phyloP scores from a whole-genome alignment of 2,888 invertebrate species.

The Oligia strigilis region DNA sequence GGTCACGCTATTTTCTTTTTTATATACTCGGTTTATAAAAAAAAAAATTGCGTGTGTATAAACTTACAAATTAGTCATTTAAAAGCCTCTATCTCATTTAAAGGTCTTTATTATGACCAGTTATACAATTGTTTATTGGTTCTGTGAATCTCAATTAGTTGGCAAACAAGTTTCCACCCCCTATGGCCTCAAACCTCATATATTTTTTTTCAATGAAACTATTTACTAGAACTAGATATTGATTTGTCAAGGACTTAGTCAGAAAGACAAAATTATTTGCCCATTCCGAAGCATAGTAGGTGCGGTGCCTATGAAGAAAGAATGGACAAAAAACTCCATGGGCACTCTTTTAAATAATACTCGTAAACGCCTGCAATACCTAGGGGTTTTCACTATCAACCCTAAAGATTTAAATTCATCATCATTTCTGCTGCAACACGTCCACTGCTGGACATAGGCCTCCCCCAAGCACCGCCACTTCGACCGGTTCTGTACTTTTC shows the following conservation, averaged over 20 bases:
- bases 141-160: neutral
- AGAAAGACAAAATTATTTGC: neutral
- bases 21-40: neutral
- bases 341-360: neutral
- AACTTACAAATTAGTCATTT: neutral
- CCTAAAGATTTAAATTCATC: neutral
- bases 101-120: neutral
- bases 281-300: neutral
- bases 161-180: neutral
- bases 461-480: neutral
- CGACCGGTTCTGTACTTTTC: neutral
- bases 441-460: neutral
- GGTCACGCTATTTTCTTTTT: neutral
- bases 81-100: neutral
- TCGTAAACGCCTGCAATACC: neutral
- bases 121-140: neutral
- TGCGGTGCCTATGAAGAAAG: neutral
- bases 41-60: no score
- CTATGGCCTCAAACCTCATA: neutral
- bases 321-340: neutral
- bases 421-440: neutral
- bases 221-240: neutral
- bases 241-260: neutral
- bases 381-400: neutral
- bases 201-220: neutral